Conservation (phyloP, 2,888 invertebrate genomes). For the Caenorhabditis sinica region DNA sequence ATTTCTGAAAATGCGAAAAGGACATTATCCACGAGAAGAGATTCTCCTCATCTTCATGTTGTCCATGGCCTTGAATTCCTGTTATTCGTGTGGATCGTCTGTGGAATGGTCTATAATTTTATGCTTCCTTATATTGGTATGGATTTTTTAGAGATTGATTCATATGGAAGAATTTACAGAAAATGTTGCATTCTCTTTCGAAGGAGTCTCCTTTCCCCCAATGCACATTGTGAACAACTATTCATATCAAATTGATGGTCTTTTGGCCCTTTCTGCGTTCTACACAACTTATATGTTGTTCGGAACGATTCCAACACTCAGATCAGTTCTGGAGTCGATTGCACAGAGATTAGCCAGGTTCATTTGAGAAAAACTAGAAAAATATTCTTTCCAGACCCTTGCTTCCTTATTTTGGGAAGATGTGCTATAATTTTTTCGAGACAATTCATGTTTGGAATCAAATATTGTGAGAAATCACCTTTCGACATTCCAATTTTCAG, state of each 20-base stretch:
- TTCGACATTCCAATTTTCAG: constrained; percentile 52
- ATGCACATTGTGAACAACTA: constrained; percentile 81
- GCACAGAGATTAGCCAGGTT: constrained; percentile 64
- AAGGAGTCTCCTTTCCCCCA: constrained; percentile 68
- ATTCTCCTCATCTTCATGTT: constrained; percentile 65
- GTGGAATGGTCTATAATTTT: constrained; percentile 79
- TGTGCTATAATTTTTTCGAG: too few species aligned
- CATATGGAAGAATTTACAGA: constrained; percentile 10
- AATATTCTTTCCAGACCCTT: too few species aligned
- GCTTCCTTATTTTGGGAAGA: too few species aligned
- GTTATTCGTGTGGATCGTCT: constrained; percentile 72
- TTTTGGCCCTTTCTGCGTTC: constrained; percentile 79
- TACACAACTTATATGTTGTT: constrained; percentile 75
- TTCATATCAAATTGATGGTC: constrained; percentile 71
- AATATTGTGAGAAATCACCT: neutral
- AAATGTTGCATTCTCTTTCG: constrained; percentile 77
- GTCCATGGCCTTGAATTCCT: constrained; percentile 74
- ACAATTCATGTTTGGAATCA: neutral
- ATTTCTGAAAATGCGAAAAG: constrained; percentile 67
- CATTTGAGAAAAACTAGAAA: too few species aligned
- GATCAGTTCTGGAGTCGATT: constrained; percentile 57
- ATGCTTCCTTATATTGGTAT: constrained; percentile 82
- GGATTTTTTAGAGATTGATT: neutral
- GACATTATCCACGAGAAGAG: constrained; percentile 68
- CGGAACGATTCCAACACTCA: constrained; percentile 50